These are phyloP conservation scores for zebrafish (Danio rerio) DNA, from an alignment of 2,113 vertebrate genomes.

Conservation along the genomic window GRCz12tu NC_133190.1:952501-953000, in stretches of 20 bases:
- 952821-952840: too few relatives aligned
- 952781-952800: constrained; percentile 12
- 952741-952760: too few relatives aligned
- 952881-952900: too few relatives aligned
- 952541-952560: constrained; percentile 86
- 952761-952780: too few relatives aligned
- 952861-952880: too few relatives aligned
- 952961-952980: constrained; percentile 87
- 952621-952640: constrained; percentile 93
- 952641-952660: not conserved
- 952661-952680: not conserved
- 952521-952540: constrained; percentile 89
- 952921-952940: not conserved
- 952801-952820: constrained; percentile 86
- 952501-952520: constrained; percentile 96
- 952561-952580: too few relatives aligned
- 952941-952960: constrained; percentile 83
- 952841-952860: too few relatives aligned
- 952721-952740: too few relatives aligned
- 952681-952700: not conserved
- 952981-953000: too few relatives aligned
- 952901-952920: too few relatives aligned
- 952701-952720: not conserved
- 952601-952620: constrained; percentile 87
- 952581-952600: too few relatives aligned